Base-by-base conservation (phyloP, 1,140 invertebrate genomes). In the Gryon sp. region DNA sequence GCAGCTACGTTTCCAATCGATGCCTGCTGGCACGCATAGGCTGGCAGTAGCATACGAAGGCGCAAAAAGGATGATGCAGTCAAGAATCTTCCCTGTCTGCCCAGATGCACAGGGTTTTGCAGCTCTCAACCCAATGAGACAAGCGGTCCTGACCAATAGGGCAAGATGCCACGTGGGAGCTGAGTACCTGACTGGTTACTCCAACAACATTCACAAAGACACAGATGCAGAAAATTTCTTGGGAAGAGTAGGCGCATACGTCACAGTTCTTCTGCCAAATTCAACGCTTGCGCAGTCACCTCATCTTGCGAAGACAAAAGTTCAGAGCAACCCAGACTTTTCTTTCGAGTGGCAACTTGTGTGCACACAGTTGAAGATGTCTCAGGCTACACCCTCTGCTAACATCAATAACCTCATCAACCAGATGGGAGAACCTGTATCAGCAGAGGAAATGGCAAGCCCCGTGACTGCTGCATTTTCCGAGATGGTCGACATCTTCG, bases 21-120 rank as follows among this genome's bases (percentile, higher is more conserved):
- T 48, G n/a, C 24, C 45, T 2, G 45, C 45, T 4, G 45, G 24
- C 14, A 48, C 45, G 1, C 45, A 48, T n/a, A 24, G 45, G 45
- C 14, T 15, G 5, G 24, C 14, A 1, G 24, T 48, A 9, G 45
- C 22, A 8, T 26, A 28, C 6, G 45, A 48, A 19, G 45, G 12
- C 7, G 20, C 45, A 1, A 48, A 48, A 11, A 26, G 22, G 15
- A 9, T 48, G 19, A 4, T 48, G 3, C 14, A 28, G 24, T 9
- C 4, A 1, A 14, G 2, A 8, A 11, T n/a, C 2, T 9, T 4
- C 4, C 14, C 3, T 3, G 2, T 28, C 2, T 48, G 45, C 16
- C 45, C 20, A n/a, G 24, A 22, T 14, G 45, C 28, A 2, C 4
- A 16, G 1, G 18, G 28, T 24, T 20, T 48, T 8, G 12, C 5